phyloP scores from a whole-genome alignment of 1,140 invertebrate species.

The Lordiphosa clarofinis region DNA sequence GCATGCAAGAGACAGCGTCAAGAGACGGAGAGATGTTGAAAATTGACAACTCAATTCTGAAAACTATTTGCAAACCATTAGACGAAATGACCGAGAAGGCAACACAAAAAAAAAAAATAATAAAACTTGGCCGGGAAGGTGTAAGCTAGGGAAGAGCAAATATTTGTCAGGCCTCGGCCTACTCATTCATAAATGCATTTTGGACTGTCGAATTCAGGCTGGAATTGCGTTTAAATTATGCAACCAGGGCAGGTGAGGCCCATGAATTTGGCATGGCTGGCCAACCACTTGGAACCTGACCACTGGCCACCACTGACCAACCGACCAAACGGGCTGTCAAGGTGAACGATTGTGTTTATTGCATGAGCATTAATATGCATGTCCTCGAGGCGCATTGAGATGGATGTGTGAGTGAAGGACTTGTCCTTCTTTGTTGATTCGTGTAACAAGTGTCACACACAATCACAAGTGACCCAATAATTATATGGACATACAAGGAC shows the following conservation, averaged over 20 bases:
- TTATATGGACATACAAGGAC: no score
- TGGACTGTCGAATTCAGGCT: conserved; percentile 33
- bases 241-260: conserved; percentile 3
- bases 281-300: conserved; percentile 42
- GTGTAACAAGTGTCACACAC: no score
- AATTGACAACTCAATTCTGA: conserved; percentile 59
- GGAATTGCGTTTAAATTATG: conserved; percentile 6
- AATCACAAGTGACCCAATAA: no score
- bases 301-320: conserved; percentile 31
- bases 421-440: no score
- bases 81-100: conserved; percentile 28
- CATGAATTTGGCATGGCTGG: conserved; percentile 47
- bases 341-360: conserved; percentile 56
- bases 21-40: conserved; percentile 8
- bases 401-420: conserved; percentile 2
- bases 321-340: conserved; percentile 46
- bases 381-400: conserved; percentile 11
- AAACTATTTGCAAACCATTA: conserved; percentile 58
- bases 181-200: conserved; percentile 53
- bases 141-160: conserved; percentile 32
- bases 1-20: conserved; percentile 1
- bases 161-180: conserved; percentile 31
- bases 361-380: conserved; percentile 52
- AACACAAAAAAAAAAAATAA: conserved; percentile 2
- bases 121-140: conserved; percentile 16